These are phyloP conservation scores for Sclerurus mexicanus DNA, from an alignment of 2,113 vertebrate species.

Conservation along the genomic window DNA sequence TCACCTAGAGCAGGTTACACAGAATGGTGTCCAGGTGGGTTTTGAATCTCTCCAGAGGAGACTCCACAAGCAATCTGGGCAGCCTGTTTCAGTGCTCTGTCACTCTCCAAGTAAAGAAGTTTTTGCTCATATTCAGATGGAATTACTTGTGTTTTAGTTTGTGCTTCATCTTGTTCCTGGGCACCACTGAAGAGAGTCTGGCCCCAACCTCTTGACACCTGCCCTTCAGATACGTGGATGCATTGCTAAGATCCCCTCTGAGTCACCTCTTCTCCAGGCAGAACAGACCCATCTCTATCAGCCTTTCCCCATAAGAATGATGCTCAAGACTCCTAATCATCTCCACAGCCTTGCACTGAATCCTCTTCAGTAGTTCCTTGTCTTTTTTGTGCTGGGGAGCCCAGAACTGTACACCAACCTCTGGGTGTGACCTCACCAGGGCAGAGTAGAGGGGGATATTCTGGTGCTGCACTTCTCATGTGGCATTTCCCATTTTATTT, in stretches of 20 bases:
- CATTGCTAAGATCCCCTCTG: background rate
- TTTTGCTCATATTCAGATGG: accelerated
- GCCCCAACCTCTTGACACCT: background rate
- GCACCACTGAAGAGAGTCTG: background rate
- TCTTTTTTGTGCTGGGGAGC: background rate
- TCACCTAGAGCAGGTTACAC: background rate
- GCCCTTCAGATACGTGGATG: accelerated
- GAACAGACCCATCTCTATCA: accelerated
- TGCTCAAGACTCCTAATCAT: background rate
- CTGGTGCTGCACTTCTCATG: accelerated
- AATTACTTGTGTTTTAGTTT: background rate
- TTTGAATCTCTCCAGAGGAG: background rate
- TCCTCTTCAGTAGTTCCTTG: background rate
- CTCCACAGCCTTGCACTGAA: accelerated
- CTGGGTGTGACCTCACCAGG: background rate
- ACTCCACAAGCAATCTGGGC: background rate
- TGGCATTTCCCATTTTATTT: background rate
- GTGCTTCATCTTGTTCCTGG: too few species aligned
- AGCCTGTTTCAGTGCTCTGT: background rate
- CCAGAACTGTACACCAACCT: background rate
- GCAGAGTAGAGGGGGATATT: background rate
- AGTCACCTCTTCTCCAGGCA: background rate
- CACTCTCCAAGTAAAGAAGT: background rate
- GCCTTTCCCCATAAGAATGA: background rate
- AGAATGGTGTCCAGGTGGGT: background rate